Conservation (phyloP, 2,888 invertebrate species). For the Limenitis camilla region DNA sequence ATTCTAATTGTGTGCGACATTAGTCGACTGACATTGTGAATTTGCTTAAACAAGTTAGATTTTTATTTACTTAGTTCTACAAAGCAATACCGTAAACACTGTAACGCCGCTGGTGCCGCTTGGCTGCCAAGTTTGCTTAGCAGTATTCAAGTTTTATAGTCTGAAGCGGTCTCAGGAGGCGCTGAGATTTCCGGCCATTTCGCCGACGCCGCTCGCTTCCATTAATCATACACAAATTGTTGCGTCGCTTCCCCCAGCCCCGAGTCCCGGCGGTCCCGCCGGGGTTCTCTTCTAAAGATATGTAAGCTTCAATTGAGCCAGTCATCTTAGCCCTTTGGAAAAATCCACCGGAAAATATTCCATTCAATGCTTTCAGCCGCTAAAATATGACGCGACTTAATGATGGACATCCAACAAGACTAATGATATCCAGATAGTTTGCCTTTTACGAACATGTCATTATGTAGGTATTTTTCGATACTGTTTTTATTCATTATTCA, state of each 20-base stretch:
- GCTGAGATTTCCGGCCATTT: slow-evolving; percentile 33
- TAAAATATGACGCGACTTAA: slow-evolving; percentile 28
- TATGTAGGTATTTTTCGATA: not conserved
- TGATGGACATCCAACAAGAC: slow-evolving; percentile 24
- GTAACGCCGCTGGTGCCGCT: slow-evolving; percentile 14
- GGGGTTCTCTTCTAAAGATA: slow-evolving; percentile 30
- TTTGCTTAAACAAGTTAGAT: too few relatives aligned
- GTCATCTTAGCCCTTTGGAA: slow-evolving; percentile 47
- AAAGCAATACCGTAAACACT: not conserved
- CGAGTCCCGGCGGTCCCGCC: slow-evolving; percentile 6
- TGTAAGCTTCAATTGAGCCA: slow-evolving; percentile 54
- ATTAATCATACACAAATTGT: slow-evolving; percentile 60
- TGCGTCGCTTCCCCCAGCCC: slow-evolving; percentile 24
- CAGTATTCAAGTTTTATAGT: slow-evolving; percentile 36
- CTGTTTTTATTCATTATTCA: not conserved
- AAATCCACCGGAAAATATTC: slow-evolving; percentile 36
- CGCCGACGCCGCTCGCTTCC: slow-evolving; percentile 24
- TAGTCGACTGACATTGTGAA: too few relatives aligned
- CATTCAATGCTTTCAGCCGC: slow-evolving; percentile 27
- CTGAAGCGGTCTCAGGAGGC: slow-evolving; percentile 46
- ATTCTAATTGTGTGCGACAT: too few relatives aligned
- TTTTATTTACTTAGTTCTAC: not conserved
- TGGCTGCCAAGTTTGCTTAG: slow-evolving; percentile 17
- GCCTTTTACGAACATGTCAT: not conserved
- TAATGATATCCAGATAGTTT: slow-evolving; percentile 15